Evolutionary conservation across 2,888 invertebrate species (phyloP).

Genomic region (Nephrotoma flavescens): DNA sequence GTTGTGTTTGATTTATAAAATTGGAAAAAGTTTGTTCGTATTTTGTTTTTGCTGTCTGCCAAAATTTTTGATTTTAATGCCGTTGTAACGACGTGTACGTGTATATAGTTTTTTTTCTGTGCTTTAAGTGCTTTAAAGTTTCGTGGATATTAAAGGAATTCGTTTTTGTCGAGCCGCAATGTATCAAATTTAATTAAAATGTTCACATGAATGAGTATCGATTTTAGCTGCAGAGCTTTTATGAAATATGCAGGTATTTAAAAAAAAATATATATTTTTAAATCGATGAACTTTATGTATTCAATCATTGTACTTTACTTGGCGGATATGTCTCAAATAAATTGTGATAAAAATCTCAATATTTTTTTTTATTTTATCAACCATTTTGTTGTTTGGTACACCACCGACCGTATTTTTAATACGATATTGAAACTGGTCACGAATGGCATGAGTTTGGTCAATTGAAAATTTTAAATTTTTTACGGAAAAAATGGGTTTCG

Average conservation of each 20-base stretch:
- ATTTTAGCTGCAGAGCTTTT: no score
- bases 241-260: no score
- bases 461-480: not conserved
- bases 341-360: no score
- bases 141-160: not conserved
- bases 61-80: not conserved
- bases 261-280: no score
- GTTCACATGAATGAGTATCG: no score
- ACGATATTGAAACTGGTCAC: not conserved
- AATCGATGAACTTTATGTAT: no score
- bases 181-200: no score
- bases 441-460: not conserved
- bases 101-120: not conserved
- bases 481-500: no score
- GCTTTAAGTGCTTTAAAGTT: not conserved
- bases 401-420: not conserved
- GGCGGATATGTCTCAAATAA: not conserved
- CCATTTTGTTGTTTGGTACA: not conserved
- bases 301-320: no score
- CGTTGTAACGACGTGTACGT: not conserved
- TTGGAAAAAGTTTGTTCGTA: not conserved
- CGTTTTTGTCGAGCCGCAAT: no score
- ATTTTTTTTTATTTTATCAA: not conserved
- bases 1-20: not conserved
- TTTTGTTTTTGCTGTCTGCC: not conserved